Conservation (phyloP, 2,888 invertebrate genomes). For the Thyatira batis region DNA sequence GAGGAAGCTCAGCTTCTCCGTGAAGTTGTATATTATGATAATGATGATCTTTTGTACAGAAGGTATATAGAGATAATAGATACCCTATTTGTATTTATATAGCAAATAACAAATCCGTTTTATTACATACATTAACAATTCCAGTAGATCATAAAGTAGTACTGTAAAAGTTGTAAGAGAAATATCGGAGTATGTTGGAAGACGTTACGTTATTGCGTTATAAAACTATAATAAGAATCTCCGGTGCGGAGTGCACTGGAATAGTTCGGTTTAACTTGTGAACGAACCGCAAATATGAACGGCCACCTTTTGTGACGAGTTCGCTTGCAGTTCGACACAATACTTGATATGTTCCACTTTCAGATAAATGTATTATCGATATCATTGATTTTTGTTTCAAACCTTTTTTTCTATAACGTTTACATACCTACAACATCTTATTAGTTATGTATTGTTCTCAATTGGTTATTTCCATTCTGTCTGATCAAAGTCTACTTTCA, state of each 20-base stretch:
- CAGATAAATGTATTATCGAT: not conserved
- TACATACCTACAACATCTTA: too few species aligned
- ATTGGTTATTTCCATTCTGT: too few species aligned
- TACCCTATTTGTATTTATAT: too few species aligned
- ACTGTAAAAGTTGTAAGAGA: constrained; percentile 49
- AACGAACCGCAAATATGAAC: constrained; percentile 37
- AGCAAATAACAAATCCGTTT: not conserved
- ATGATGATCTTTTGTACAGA: too few species aligned
- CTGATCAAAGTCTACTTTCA: too few species aligned
- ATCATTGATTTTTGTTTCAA: not conserved
- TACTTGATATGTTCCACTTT: constrained; percentile 1
- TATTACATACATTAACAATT: constrained; percentile 12
- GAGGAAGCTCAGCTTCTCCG: too few species aligned
- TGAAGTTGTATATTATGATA: too few species aligned
- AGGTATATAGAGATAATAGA: too few species aligned
- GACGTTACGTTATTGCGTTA: constrained; percentile 64
- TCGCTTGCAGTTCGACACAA: constrained; percentile 6
- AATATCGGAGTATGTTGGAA: constrained; percentile 45
- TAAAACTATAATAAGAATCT: constrained; percentile 59
- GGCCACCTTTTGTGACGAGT: constrained; percentile 9
- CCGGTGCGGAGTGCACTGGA: constrained; percentile 45
- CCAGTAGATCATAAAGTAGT: constrained; percentile 34
- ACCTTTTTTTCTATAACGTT: not conserved
- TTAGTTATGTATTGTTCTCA: too few species aligned
- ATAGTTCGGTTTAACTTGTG: constrained; percentile 54